phyloP scores from a whole-genome alignment of 1,140 invertebrate genomes.

The Ridgeia piscesae region DNA sequence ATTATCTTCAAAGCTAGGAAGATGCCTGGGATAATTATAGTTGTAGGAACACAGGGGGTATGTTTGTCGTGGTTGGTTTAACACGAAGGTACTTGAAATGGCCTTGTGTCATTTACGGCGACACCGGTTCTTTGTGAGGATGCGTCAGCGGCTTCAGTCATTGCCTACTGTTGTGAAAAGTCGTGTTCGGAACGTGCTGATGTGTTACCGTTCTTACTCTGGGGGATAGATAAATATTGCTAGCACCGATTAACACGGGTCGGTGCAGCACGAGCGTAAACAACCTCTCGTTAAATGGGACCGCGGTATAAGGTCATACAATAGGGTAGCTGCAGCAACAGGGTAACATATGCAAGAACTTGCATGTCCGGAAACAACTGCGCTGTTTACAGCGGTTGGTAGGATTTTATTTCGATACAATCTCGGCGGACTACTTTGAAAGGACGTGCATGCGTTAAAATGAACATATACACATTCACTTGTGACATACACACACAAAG shows the following conservation, averaged over 20 bases:
- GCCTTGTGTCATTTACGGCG: not conserved
- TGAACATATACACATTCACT: too few species aligned
- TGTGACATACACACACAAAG: too few species aligned
- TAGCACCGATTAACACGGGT: not conserved
- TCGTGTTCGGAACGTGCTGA: not conserved
- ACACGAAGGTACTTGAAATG: too few species aligned
- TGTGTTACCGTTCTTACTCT: not conserved
- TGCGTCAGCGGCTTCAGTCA: not conserved
- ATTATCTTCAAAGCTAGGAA: too few species aligned
- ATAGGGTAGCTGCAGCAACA: not conserved
- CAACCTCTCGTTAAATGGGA: not conserved
- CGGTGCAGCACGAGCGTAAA: not conserved
- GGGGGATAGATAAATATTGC: not conserved
- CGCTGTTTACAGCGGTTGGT: too few species aligned
- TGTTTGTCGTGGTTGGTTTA: too few species aligned
- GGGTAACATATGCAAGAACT: not conserved
- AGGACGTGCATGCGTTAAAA: too few species aligned
- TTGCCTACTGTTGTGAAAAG: not conserved
- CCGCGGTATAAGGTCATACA: not conserved
- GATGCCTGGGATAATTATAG: too few species aligned
- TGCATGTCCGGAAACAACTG: too few species aligned
- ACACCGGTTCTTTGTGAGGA: not conserved
- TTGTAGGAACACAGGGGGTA: too few species aligned
- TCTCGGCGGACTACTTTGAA: too few species aligned
- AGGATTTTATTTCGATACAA: too few species aligned